A percentile compares a stretch with the other conserved stretches of the same genome.
phyloP scores from a whole-genome alignment of 2,113 vertebrate species.

The Phalacrocorax carbo region DNA sequence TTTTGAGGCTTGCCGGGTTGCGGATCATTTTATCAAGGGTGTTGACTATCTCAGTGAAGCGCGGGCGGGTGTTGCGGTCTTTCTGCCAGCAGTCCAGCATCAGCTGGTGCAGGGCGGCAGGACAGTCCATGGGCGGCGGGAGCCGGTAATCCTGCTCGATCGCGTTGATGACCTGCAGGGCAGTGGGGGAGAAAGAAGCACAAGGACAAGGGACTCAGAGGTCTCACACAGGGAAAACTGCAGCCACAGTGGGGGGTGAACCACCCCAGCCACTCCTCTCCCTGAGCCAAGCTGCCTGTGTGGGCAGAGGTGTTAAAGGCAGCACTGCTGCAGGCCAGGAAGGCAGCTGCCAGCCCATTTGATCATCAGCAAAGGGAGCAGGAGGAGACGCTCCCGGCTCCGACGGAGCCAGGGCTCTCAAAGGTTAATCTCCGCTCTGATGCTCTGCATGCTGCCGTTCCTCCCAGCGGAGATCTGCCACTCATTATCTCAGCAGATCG shows the following conservation, averaged over 20 bases:
- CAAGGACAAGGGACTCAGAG: rapidly evolving
- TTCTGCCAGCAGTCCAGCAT: slow-evolving; percentile 99
- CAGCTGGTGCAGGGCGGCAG: slow-evolving; percentile 92
- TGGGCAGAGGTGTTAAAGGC: neutral
- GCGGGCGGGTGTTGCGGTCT: slow-evolving; percentile 94
- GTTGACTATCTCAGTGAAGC: slow-evolving; percentile 95
- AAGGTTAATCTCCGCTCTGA: slow-evolving; percentile 78
- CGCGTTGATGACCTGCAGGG: slow-evolving; percentile 91
- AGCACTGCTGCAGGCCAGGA: neutral
- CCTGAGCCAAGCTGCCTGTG: neutral
- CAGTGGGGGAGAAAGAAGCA: neutral
- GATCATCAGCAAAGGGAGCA: neutral
- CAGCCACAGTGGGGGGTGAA: neutral
- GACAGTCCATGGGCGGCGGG: slow-evolving; percentile 97
- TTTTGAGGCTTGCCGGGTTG: slow-evolving; percentile 96
- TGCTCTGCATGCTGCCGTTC: slow-evolving; percentile 60
- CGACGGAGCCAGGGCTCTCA: slow-evolving; percentile 28
- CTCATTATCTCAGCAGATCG: slow-evolving; percentile 77
- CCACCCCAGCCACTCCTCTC: neutral
- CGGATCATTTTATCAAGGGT: slow-evolving; percentile 99
- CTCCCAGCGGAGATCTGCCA: slow-evolving; percentile 68
- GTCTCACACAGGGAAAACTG: rapidly evolving
- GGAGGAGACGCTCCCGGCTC: slow-evolving; percentile 18
- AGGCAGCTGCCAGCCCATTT: neutral
- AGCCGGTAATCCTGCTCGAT: slow-evolving; percentile 98